A percentile compares a stretch with the other conserved stretches of the same genome.
These are phyloP conservation scores for Nycteola revayana DNA, from an alignment of 2,888 invertebrate genomes.

Conservation along the genomic window DNA sequence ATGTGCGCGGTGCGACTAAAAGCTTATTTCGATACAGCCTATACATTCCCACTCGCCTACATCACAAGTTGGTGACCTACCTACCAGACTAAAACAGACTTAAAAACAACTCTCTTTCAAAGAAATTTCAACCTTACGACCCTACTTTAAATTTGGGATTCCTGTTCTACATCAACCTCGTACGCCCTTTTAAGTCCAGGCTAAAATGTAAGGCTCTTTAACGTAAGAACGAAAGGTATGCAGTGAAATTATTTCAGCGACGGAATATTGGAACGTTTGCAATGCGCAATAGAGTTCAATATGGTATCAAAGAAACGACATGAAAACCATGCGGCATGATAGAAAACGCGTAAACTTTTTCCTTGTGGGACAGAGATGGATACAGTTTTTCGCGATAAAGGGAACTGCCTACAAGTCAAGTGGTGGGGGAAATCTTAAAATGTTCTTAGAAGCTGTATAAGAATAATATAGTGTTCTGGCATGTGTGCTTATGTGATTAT, in stretches of 20 bases:
- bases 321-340: conserved; percentile 54
- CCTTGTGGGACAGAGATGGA: conserved; percentile 67
- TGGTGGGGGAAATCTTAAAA: conserved; percentile 78
- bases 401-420: conserved; percentile 72
- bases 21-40: conserved; percentile 58
- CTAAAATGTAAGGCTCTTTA: conserved; percentile 13
- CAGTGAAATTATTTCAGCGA: conserved; percentile 20
- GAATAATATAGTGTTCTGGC: conserved; percentile 40
- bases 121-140: too few relatives aligned
- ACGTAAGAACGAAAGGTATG: conserved; percentile 32
- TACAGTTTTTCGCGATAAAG: conserved; percentile 72
- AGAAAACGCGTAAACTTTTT: conserved; percentile 71
- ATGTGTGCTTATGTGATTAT: conserved; percentile 20
- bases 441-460: conserved; percentile 55
- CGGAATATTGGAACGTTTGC: conserved; percentile 28
- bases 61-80: conserved; percentile 63
- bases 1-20: conserved; percentile 75
- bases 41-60: conserved; percentile 69
- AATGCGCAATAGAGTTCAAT: conserved; percentile 29
- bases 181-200: conserved; percentile 13
- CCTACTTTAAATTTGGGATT: too few relatives aligned
- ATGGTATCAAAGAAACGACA: conserved; percentile 27
- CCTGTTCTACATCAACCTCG: too few relatives aligned
- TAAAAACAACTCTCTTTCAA: too few relatives aligned
- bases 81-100: conserved; percentile 18